phyloP scores from a whole-genome alignment of 2,113 vertebrate genomes.

The Hippopotamus amphibius region DNA sequence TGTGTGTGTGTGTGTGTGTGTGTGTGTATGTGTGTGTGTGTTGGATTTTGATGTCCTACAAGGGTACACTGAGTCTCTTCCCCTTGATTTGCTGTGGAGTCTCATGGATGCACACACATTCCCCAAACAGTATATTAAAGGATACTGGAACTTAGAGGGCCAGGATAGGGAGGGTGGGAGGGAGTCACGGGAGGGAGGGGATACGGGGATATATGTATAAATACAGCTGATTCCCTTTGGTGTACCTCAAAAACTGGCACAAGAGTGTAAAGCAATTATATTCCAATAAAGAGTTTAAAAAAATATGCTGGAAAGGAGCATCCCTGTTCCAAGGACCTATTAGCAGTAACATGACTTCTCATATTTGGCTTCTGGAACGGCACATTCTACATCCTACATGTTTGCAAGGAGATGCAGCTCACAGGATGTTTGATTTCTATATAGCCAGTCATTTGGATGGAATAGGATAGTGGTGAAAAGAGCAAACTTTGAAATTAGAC shows the following conservation, averaged over 20 bases:
- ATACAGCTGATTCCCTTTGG: too few species aligned
- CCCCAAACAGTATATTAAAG: neutral
- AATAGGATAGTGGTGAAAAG: neutral
- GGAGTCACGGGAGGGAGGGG: too few species aligned
- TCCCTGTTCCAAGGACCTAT: neutral
- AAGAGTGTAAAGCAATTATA: too few species aligned
- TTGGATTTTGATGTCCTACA: neutral
- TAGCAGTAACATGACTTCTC: neutral
- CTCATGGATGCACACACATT: neutral
- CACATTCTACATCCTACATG: neutral
- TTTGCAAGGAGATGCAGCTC: neutral
- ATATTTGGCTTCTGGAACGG: neutral
- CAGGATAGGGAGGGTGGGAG: too few species aligned
- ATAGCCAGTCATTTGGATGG: neutral
- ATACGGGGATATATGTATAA: too few species aligned
- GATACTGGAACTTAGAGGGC: neutral
- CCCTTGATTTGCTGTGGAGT: neutral
- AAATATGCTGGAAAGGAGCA: neutral
- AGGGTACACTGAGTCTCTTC: neutral
- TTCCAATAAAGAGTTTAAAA: too few species aligned
- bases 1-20: neutral
- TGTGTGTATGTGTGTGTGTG: neutral
- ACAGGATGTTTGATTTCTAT: conserved; percentile 4
- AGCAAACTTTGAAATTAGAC: neutral
- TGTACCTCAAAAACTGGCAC: too few species aligned